Evolutionary conservation across 2,888 invertebrate genomes (phyloP), one percentile per base, ranked within the genome.

Genomic region (Leistus spinibarbis): DNA sequence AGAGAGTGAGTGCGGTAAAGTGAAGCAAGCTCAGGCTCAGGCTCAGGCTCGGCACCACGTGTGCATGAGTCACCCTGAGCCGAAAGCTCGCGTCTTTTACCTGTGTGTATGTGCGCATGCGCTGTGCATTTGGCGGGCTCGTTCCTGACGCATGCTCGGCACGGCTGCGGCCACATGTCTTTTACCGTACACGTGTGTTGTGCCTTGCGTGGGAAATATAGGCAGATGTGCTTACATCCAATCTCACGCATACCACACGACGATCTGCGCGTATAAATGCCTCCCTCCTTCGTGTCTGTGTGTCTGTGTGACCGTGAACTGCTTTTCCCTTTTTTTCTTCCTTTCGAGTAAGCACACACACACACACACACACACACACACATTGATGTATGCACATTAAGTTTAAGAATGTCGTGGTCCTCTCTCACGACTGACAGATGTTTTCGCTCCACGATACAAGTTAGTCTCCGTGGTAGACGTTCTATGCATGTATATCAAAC

Each of bases 61-160:
- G 60, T 17, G 17, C 60, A 57, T 60, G 60, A 60, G 19, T 60
- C 60, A 60, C 60, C 60, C 60, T 22, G 19, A 20, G 13, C 60
- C 10, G 7, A 40, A 40, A 40, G 40, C 40, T 40, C 40, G 13
- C 2, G 4, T 40, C 40, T 40, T 40, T 10, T 40, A 40, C 40
- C 40, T 40, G 40, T 7, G 10, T 3, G 3, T 2, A 5, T 40
- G 5, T 40, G 40, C 40, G 60, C 60, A 19, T 20, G 20, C 60
- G 19, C 20, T 10, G 9, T 13, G 20, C 17, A 20, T 22, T 60
- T 65, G 60, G 67, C 57, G 62, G 70, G 67, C 62, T 62, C 27
- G 40, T 22, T 68, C 63, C 62, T 64, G 67, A 70, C 79, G 77
- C 79, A 77, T 77, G 79, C 77, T 76, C 76, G 76, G 79, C 79